Evolutionary conservation across 2,113 vertebrate genomes (phyloP), one percentile per base, ranked within the genome.

Genomic region (Leucopsar rothschildi): DNA sequence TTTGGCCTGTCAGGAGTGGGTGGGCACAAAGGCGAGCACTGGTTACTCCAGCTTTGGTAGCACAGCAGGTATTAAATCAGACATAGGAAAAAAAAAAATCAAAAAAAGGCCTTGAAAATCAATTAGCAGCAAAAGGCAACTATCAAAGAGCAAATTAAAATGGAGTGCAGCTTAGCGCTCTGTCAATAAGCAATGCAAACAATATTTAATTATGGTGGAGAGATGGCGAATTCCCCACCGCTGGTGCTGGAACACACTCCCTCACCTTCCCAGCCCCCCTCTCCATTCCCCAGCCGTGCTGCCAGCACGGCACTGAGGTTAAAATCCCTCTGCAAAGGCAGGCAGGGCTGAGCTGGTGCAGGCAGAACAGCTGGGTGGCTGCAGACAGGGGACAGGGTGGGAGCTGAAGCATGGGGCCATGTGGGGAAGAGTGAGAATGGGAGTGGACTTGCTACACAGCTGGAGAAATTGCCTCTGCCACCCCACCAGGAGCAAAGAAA

Each of bases 61-160:
- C 95, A 93, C 0, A 16, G 92, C 95, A 97, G 96, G 96, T 97
- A 97, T 97, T 96, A 97, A 97, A 97, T 84, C 92, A 96, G 94
- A 93, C 91, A 89, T 78, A 94, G 33, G 2, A 37, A 82, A 73
- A 72, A 39, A 39, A 42, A 66, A 75, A 80, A 45, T 28, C 1
- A 59, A 83, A 59, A 65, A 84, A 95, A 35, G 63, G 65, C 91
- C 89, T 92, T 96, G 97, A 97, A 97, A 98, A 97, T 98, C 97
- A 98, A 97, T 98, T 98, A 98, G 96, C 93, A 96, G 94, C 75
- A 65, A 97, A 97, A 96, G 97, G 98, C 97, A 94, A 96, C 96
- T 96, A 98, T 98, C 96, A 92, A 93, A 97, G 95, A 98, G 79
- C 95, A 96, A 97, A 96, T 95, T 87, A 97, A 97, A 97, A 95